Evolutionary conservation across 2,113 vertebrate species (phyloP), one percentile per base, ranked within the genome.

Genomic region (Lethenteron reissneri): DNA sequence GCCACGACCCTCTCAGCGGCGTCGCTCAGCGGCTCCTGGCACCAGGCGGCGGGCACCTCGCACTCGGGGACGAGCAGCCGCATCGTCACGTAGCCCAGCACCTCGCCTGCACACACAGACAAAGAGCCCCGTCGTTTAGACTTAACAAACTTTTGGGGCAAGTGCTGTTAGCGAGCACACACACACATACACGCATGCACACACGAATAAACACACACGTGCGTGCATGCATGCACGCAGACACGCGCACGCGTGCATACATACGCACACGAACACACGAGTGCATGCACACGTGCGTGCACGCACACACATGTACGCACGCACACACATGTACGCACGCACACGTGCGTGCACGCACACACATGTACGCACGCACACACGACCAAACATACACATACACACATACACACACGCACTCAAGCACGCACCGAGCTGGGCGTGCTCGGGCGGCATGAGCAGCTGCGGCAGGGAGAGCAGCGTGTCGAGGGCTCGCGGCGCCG

Each of bases 41-140:
- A 85, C 94, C 94, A 99, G 3, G 87, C 88, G 15, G 81, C 78
- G 70, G 95, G 88, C 68, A 99, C 76, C 8, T 80, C 81, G 77
- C 92, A 99, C 58, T 89, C 88, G 0, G 94, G 94, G 74, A 89
- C 92, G 79, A 95, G 80, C 78, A 92, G 77, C 12, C 94, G 89
- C 75, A 99, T 77, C 19, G 89, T 95, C 79, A 99, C 87, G 0
- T 97, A 86, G 75, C 87, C 90, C 62, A 92, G 85, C 56, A 97
- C 83, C 56, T 78, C 78, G 70, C 88, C 94, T 99, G 72, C 13
- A 3, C 68, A 3, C 41, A 74, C 41, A 74, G 70, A 78, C n/a
- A 8, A 70, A 25, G 2, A 11, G 10, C 17, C 58, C 17, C 14
- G 21, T 5, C 56, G 41, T 56, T 17, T 71, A 15, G 57, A 14